A percentile compares a stretch with the other conserved stretches of the same genome.
Conservation (phyloP, 1,140 invertebrate genomes). For the Pseudomyrmex dendroicus region DNA sequence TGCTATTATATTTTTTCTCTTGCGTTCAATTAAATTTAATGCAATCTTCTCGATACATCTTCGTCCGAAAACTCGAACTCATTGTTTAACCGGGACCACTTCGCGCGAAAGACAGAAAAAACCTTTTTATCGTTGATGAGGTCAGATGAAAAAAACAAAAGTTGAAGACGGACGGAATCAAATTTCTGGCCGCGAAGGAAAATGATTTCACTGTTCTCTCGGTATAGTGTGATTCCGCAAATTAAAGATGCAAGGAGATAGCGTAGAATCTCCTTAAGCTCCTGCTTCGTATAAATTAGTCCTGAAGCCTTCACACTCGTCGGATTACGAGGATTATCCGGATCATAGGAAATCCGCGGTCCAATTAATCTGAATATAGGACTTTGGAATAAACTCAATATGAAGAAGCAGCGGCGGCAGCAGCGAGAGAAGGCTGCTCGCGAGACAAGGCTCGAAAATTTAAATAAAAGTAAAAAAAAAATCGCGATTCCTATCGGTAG, state of each 20-base stretch:
- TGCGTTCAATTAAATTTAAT: slow-evolving; percentile 43
- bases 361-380: slow-evolving; percentile 67
- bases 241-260: slow-evolving; percentile 49
- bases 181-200: slow-evolving; percentile 32
- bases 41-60: neutral
- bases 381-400: slow-evolving; percentile 59
- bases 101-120: no score
- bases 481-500: no score
- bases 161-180: slow-evolving; percentile 30
- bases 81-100: no score
- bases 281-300: slow-evolving; percentile 67
- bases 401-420: slow-evolving; percentile 42
- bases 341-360: slow-evolving; percentile 64
- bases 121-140: neutral
- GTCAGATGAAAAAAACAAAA: slow-evolving; percentile 22
- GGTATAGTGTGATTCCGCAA: slow-evolving; percentile 25
- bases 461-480: neutral
- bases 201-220: slow-evolving; percentile 32
- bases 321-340: slow-evolving; percentile 63
- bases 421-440: slow-evolving; percentile 2
- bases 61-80: no score
- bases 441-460: slow-evolving; percentile 42
- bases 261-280: slow-evolving; percentile 63
- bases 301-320: slow-evolving; percentile 62
- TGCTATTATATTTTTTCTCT: slow-evolving; percentile 10